Evolutionary conservation across 2,888 invertebrate genomes (phyloP).

Genomic region (Periphyllus acericola): DNA sequence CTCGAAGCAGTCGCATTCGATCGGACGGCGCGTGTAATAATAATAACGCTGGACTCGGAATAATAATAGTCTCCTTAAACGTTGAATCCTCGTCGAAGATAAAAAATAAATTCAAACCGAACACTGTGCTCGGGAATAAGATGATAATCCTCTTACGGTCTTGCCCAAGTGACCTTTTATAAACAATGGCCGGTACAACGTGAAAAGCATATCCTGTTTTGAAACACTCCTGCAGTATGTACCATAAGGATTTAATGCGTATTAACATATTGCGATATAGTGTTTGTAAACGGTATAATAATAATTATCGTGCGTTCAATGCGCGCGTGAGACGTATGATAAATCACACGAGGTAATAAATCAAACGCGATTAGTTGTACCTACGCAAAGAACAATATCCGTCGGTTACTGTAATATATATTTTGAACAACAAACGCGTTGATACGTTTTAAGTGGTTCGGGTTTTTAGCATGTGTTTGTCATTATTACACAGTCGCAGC

Average conservation of each 20-base stretch:
- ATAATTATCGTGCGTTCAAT: no score
- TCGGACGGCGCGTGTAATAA: no score
- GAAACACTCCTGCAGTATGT: not conserved
- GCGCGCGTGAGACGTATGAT: not conserved
- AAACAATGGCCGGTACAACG: not conserved
- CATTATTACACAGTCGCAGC: no score
- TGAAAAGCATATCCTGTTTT: not conserved
- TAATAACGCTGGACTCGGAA: not conserved
- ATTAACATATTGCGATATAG: not conserved
- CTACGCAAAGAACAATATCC: no score
- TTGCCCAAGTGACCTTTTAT: not conserved
- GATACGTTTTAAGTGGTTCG: no score
- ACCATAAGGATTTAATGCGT: not conserved
- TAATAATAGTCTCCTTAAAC: not conserved
- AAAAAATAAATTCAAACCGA: not conserved
- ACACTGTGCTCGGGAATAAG: not conserved
- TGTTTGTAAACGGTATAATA: no score
- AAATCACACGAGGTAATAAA: not conserved
- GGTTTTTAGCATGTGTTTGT: no score
- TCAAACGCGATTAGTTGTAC: not conserved
- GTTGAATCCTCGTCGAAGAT: not conserved
- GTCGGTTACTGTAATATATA: no score
- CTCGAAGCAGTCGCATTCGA: not conserved
- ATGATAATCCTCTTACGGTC: not conserved
- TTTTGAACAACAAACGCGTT: no score